Percentiles rank a stretch among this genome's conserved stretches.
Evolutionary conservation across 2,888 invertebrate species (phyloP).

Genomic region (Trisateles emortualis): DNA sequence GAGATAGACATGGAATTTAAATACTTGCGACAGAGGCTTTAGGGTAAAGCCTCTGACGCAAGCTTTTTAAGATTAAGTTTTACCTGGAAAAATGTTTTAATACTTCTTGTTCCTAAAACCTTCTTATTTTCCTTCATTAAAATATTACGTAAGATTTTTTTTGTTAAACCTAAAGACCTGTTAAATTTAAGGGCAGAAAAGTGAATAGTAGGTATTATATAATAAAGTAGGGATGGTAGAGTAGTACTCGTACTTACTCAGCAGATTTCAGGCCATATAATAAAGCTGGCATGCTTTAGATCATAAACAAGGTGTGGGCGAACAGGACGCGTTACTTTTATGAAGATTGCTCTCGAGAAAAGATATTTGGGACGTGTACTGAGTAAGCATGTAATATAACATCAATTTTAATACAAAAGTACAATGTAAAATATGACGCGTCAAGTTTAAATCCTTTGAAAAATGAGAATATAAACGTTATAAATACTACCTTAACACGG

Average conservation of each 20-base stretch:
- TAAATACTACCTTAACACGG: slow-evolving; percentile 19
- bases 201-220: slow-evolving; percentile 27
- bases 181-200: slow-evolving; percentile 8
- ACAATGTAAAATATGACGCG: slow-evolving; percentile 23
- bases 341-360: slow-evolving; percentile 52
- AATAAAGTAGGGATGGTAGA: slow-evolving; percentile 34
- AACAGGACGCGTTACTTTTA: slow-evolving; percentile 50
- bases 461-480: slow-evolving; percentile 15
- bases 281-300: slow-evolving; percentile 33
- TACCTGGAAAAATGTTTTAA: background rate
- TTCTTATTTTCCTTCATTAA: slow-evolving; percentile 7
- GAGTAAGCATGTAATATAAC: slow-evolving; percentile 27
- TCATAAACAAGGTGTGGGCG: slow-evolving; percentile 51
- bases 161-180: slow-evolving; percentile 3
- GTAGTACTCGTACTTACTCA: slow-evolving; percentile 28
- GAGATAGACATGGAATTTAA: slow-evolving; percentile 35
- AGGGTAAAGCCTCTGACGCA: too few species aligned
- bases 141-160: background rate
- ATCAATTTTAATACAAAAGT: slow-evolving; percentile 37
- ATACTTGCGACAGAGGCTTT: slow-evolving; percentile 13
- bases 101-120: background rate
- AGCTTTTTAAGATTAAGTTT: slow-evolving; percentile 10
- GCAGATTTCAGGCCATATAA: slow-evolving; percentile 34
- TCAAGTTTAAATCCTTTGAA: slow-evolving; percentile 10
- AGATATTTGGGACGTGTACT: slow-evolving; percentile 37